Evolutionary conservation across 2,113 vertebrate species (phyloP), one percentile per base, ranked within the genome.

Genomic region (Urocitellus parryii): DNA sequence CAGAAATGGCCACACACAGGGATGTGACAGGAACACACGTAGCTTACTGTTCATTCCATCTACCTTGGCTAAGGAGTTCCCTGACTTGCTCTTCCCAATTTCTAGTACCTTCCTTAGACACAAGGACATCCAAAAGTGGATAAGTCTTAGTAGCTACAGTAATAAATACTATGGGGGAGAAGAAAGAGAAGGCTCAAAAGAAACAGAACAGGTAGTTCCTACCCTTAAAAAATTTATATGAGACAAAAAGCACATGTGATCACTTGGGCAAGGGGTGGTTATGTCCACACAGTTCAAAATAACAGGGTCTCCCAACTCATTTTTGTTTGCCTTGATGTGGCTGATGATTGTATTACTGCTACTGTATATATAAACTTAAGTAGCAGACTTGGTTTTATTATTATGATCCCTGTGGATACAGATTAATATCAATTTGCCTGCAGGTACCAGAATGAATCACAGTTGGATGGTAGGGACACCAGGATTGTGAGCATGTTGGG

Each of bases 1-100:
- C 86, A 77, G 89, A 74, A 92, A 79, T 29, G 80, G 90, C 86
- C 95, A 91, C 95, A 91, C 79, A 91, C 0, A 0, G 89, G 95
- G 90, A 95, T 1, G 1, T 48, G 73, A 91, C 61, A 51, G 65
- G 74, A 91, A 93, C 70, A 88, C 74, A 39, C 9, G 27, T 22
- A 63, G 91, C 4, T 20, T 65, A n/a, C 77, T 12, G 65, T n/a
- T 73, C 34, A 14, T 82, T 74, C 27, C n/a, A 39, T 61, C 65
- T 42, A 9, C 88, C 58, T 58, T 53, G 42, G 92, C 65, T 80
- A 32, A 22, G 25, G 45, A 29, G 58, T 37, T 53, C 83, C 10
- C 37, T 51, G 68, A 85, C 39, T 77, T 65, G 94, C 29, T 83
- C 45, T 32, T 80, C 65, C 79, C n/a, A 39, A 74, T 37, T 91